These are phyloP conservation scores for Mus musculus DNA, from an alignment of 2,113 vertebrate genomes.

Conservation along the genomic window GRCm39 chr10:104973001-104973500, in stretches of 20 bases:
- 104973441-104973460: neutral
- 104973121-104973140: slow-evolving; percentile 24
- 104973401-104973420: slow-evolving; percentile 10
- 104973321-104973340: slow-evolving; percentile 15
- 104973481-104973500: slow-evolving; percentile 9
- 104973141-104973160: neutral
- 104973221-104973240: neutral
- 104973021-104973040: neutral
- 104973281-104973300: slow-evolving; percentile 2
- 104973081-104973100: neutral
- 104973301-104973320: slow-evolving; percentile 12
- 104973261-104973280: slow-evolving; percentile 21
- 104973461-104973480: slow-evolving; percentile 58
- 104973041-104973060: neutral
- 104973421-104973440: slow-evolving; percentile 29
- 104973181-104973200: neutral
- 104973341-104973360: slow-evolving; percentile 8
- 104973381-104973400: slow-evolving; percentile 39
- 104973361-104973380: slow-evolving; percentile 25
- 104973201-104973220: neutral
- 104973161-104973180: neutral
- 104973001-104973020: neutral
- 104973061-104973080: slow-evolving; percentile 1
- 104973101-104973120: neutral
- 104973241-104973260: neutral